phyloP scores from a whole-genome alignment of 1,140 invertebrate species.

The Neelides sp. region DNA sequence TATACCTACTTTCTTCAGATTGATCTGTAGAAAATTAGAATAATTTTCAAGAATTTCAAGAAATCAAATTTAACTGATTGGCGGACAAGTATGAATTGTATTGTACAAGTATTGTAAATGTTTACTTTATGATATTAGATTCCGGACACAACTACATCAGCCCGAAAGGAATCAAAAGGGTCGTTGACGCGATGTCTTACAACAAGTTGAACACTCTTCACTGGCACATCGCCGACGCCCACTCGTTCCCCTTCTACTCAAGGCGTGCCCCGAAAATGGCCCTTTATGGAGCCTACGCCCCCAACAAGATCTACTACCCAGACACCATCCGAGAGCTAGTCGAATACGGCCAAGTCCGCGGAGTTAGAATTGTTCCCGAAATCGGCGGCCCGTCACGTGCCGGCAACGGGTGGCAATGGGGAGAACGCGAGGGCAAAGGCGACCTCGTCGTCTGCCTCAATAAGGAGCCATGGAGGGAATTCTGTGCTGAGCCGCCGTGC shows the following conservation, averaged over 20 bases:
- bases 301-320: constrained; percentile 33
- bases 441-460: constrained; percentile 31
- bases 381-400: constrained; percentile 36
- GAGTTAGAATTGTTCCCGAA: constrained; percentile 35
- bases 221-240: constrained; percentile 36
- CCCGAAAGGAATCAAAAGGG: constrained; percentile 28
- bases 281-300: constrained; percentile 35
- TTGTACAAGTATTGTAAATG: no score
- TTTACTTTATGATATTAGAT: no score
- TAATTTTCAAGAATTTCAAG: background rate
- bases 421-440: constrained; percentile 29
- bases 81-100: no score
- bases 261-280: constrained; percentile 33
- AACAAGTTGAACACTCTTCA: constrained; percentile 36
- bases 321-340: constrained; percentile 31
- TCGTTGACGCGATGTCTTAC: constrained; percentile 35
- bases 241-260: constrained; percentile 35
- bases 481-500: constrained; percentile 34
- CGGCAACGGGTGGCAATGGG: constrained; percentile 35
- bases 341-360: constrained; percentile 31
- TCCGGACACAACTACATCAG: constrained; percentile 33
- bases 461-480: constrained; percentile 34
- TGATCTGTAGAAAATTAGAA: background rate
- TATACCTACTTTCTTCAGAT: no score
- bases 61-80: no score